These are phyloP conservation scores for Salmo trutta DNA, from an alignment of 2,797 vertebrate genomes.

Conservation along the genomic window DNA sequence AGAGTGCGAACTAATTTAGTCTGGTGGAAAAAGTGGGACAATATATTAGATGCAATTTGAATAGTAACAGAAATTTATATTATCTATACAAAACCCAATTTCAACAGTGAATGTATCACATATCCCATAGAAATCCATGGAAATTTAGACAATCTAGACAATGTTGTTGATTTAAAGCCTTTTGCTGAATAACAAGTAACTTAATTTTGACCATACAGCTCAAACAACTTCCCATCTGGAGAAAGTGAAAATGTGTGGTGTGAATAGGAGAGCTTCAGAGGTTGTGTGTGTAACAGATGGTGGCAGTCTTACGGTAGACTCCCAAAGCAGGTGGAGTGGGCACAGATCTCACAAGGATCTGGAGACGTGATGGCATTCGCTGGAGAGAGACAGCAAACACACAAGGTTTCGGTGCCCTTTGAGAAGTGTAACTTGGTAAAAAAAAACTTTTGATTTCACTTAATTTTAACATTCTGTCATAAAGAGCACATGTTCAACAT, in stretches of 20 bases:
- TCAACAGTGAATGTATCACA: neutral
- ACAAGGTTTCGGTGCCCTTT: neutral
- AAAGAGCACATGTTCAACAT: too few species aligned
- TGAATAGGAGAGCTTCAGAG: neutral
- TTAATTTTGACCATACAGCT: neutral
- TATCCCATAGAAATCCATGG: neutral
- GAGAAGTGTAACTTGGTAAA: too few species aligned
- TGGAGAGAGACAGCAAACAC: constrained; percentile 29
- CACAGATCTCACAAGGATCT: constrained; percentile 75
- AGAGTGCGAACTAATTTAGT: neutral
- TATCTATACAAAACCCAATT: neutral
- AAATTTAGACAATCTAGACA: neutral
- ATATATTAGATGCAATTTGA: neutral
- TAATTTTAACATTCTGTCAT: too few species aligned
- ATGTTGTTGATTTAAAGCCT: neutral
- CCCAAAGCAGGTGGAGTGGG: constrained; percentile 66
- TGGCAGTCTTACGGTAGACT: constrained; percentile 40
- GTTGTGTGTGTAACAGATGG: neutral
- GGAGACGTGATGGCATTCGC: constrained; percentile 46
- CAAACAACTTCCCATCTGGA: neutral
- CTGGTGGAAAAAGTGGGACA: neutral
- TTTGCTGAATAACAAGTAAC: neutral
- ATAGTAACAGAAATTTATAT: neutral
- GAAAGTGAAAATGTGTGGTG: neutral
- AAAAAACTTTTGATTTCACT: too few species aligned